These are phyloP conservation scores for Paraplagusia blochii DNA, from an alignment of 2,113 vertebrate species.

Conservation along the genomic window DNA sequence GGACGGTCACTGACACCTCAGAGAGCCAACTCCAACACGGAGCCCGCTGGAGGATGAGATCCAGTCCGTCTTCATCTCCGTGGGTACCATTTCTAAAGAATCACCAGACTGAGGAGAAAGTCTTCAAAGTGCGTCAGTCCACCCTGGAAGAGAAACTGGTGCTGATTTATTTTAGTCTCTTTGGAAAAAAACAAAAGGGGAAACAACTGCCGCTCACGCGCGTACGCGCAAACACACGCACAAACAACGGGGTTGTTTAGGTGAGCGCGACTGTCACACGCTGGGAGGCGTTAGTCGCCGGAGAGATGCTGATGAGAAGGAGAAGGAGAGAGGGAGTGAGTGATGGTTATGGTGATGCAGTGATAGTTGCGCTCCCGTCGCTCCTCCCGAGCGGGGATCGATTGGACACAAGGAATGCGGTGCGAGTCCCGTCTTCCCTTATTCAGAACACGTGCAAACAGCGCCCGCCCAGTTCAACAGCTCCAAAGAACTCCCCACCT, in stretches of 20 bases:
- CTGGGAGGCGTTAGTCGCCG: constrained; percentile 45
- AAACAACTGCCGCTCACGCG: constrained; percentile 13
- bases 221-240: constrained; percentile 12
- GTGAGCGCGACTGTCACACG: constrained; percentile 26
- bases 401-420: constrained; percentile 77
- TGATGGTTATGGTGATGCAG: constrained; percentile 3
- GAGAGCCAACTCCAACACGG: constrained; percentile 15
- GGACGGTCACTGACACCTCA: constrained; percentile 20
- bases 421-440: constrained; percentile 66
- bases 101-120: constrained; percentile 47
- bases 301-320: constrained; percentile 64
- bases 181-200: no score
- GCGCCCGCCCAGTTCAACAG: constrained; percentile 68
- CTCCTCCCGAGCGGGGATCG: constrained; percentile 77
- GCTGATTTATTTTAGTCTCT: not conserved
- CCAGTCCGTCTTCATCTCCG: constrained; percentile 35
- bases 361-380: constrained; percentile 71
- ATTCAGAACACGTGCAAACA: constrained; percentile 78
- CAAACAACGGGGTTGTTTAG: constrained; percentile 46
- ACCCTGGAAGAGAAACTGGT: constrained; percentile 36
- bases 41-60: constrained; percentile 36
- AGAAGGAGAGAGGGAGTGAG: constrained; percentile 69
- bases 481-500: constrained; percentile 3
- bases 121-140: constrained; percentile 67
- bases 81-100: constrained; percentile 41